These are phyloP conservation scores for Hyppa rectilinea DNA, from an alignment of 2,888 invertebrate genomes.

Conservation along the genomic window DNA sequence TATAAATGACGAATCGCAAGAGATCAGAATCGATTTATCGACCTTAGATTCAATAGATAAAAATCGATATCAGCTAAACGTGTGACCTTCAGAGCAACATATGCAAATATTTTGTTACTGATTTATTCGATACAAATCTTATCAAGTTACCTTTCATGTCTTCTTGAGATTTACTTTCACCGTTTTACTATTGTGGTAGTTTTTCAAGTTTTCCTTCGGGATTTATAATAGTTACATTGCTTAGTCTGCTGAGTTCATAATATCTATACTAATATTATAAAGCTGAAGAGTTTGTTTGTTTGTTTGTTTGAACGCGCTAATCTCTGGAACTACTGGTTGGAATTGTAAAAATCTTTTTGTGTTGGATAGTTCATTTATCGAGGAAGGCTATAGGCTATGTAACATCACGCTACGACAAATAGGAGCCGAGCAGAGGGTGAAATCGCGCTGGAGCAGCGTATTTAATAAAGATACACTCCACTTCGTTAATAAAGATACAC, in stretches of 20 bases:
- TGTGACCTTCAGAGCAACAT: conserved; percentile 27
- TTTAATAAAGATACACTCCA: no score
- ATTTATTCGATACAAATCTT: conserved; percentile 4
- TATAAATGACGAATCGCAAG: conserved; percentile 27
- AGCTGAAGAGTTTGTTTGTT: no score
- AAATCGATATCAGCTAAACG: conserved; percentile 19
- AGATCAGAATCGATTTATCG: conserved; percentile 46
- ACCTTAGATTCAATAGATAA: conserved; percentile 30
- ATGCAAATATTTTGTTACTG: conserved; percentile 34
- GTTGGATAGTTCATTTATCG: no score
- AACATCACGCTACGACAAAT: no score
- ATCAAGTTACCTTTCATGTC: conserved; percentile 19
- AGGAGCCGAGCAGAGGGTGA: no score
- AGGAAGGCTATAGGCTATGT: no score
- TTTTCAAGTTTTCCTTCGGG: not conserved
- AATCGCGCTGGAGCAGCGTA: no score
- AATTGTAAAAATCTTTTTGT: no score
- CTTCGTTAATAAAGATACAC: no score
- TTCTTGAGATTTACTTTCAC: not conserved
- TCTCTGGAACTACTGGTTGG: no score
- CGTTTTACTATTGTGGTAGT: not conserved
- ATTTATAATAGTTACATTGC: not conserved
- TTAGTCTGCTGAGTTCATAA: not conserved
- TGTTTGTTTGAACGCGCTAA: no score
- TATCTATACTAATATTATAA: no score